These are phyloP conservation scores for Acipenser transmontanus DNA, from an alignment of 2,797 vertebrate species.

Conservation along the genomic window DNA sequence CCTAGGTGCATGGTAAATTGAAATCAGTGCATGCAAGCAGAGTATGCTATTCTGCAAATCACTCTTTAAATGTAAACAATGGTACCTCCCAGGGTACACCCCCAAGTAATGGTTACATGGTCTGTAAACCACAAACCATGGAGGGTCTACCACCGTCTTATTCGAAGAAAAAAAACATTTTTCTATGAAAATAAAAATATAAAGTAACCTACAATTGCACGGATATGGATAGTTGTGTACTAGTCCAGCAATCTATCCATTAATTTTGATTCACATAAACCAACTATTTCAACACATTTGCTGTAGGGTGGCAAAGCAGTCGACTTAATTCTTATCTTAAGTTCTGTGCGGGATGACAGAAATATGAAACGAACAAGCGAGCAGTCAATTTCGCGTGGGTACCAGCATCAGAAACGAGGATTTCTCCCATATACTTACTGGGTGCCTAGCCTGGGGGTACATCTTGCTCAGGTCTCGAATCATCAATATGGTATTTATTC, in stretches of 20 bases:
- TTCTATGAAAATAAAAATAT: too few relatives aligned
- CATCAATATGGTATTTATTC: slow-evolving; percentile 71
- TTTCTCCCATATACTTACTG: slow-evolving; percentile 67
- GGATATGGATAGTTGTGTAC: too few relatives aligned
- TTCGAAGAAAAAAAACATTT: too few relatives aligned
- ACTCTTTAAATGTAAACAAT: background rate
- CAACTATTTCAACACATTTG: too few relatives aligned
- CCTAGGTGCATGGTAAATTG: too few relatives aligned
- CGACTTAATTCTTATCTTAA: slow-evolving; percentile 22
- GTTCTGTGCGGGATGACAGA: slow-evolving; percentile 46
- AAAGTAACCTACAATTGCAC: too few relatives aligned
- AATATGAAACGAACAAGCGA: slow-evolving; percentile 43
- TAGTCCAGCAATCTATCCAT: too few relatives aligned
- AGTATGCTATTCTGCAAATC: slow-evolving; percentile 4
- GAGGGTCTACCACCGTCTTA: too few relatives aligned
- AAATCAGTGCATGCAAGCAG: too few relatives aligned
- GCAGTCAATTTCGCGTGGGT: slow-evolving; percentile 34
- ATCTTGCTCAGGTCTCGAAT: slow-evolving; percentile 93
- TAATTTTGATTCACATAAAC: too few relatives aligned
- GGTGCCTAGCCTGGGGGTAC: slow-evolving; percentile 86
- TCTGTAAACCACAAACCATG: slow-evolving; percentile 14
- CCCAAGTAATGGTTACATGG: background rate
- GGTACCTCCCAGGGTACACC: background rate
- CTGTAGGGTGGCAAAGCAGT: slow-evolving; percentile 34
- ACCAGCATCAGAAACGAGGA: slow-evolving; percentile 29